These are phyloP conservation scores for Merops nubicus DNA, from an alignment of 2,113 vertebrate genomes.

Conservation along the genomic window DNA sequence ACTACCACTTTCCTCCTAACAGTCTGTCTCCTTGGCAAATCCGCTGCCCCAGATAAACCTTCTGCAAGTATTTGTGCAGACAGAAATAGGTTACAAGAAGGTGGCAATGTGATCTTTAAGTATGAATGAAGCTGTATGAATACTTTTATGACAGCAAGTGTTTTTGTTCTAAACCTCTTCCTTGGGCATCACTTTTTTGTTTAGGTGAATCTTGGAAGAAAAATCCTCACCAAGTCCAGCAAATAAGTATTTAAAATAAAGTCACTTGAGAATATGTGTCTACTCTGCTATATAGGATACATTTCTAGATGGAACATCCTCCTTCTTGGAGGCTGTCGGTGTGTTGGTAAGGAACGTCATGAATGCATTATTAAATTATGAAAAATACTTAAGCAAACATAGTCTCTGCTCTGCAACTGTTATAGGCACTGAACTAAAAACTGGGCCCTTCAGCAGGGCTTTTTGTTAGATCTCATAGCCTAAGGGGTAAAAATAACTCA, in stretches of 20 bases:
- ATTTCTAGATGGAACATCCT: not conserved
- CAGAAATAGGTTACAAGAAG: not conserved
- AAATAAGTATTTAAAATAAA: not conserved
- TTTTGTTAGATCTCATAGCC: not conserved
- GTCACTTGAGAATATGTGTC: not conserved
- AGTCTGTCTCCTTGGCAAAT: not conserved
- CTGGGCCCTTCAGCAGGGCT: not conserved
- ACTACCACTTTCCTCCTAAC: not conserved
- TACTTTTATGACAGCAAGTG: not conserved
- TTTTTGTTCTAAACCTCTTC: not conserved
- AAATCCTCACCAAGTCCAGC: not conserved
- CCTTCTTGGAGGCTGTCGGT: not conserved
- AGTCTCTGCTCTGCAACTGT: not conserved
- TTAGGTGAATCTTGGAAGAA: not conserved
- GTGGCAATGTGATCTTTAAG: not conserved
- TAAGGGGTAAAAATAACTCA: not conserved
- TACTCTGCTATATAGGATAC: not conserved
- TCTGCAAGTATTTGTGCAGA: not conserved
- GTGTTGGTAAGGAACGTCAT: not conserved
- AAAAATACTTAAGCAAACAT: not conserved
- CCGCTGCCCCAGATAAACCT: accelerated
- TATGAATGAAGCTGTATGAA: not conserved
- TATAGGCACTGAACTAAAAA: not conserved
- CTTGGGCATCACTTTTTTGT: not conserved
- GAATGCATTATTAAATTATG: not conserved